These are phyloP conservation scores for Apodemus speciosus DNA, from an alignment of 2,113 vertebrate genomes.

Conservation along the genomic window DNA sequence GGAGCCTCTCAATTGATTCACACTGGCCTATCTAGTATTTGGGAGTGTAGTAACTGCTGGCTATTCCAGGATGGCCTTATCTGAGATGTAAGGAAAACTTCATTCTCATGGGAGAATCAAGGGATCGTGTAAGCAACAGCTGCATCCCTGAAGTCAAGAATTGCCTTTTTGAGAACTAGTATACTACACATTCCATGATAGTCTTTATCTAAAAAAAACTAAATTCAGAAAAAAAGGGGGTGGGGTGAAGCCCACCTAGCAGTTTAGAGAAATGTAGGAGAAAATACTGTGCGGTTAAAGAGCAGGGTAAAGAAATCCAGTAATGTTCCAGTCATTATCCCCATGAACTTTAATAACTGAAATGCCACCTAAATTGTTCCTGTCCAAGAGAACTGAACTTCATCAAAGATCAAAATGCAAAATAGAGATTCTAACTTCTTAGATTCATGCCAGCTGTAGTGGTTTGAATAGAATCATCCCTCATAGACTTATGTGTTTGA, in stretches of 20 bases:
- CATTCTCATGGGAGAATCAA: background rate
- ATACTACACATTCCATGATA: background rate
- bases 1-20: background rate
- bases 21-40: background rate
- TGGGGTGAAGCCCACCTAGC: background rate
- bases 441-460: background rate
- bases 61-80: background rate
- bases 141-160: background rate
- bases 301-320: background rate
- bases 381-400: background rate
- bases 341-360: background rate
- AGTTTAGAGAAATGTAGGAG: background rate
- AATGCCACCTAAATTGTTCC: background rate
- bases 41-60: background rate
- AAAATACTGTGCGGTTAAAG: background rate
- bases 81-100: accelerated
- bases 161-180: background rate
- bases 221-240: background rate
- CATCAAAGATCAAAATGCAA: conserved; percentile 19
- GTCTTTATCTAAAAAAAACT: background rate
- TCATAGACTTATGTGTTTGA: background rate
- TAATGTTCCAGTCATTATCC: background rate
- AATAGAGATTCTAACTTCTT: background rate
- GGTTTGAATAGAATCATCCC: background rate
- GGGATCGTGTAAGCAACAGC: background rate